These are phyloP conservation scores for Lucifuga dentata DNA, from an alignment of 2,113 vertebrate species.

Conservation along the genomic window DNA sequence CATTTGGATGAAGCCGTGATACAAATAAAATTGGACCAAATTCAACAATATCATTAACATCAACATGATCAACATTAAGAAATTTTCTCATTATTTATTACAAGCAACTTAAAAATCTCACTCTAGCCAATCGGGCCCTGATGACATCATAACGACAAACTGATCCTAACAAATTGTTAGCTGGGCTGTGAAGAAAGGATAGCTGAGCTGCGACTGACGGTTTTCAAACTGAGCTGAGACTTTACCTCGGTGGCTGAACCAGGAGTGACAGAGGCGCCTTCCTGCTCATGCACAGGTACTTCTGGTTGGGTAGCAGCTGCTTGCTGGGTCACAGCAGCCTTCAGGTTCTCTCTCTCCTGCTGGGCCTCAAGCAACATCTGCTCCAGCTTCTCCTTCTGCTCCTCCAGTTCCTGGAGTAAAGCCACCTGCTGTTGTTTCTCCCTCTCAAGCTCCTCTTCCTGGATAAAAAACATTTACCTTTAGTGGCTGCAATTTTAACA, in stretches of 20 bases:
- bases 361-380: conserved; percentile 80
- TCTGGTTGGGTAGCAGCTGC: conserved; percentile 5
- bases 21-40: no score
- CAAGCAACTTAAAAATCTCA: no score
- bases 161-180: no score
- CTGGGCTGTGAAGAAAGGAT: no score
- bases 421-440: conserved; percentile 88
- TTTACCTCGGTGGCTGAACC: conserved; percentile 11
- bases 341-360: conserved; percentile 75
- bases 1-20: no score
- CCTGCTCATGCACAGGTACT: conserved; percentile 19
- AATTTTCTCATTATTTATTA: no score
- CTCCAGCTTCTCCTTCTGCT: conserved; percentile 85
- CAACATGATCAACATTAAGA: no score
- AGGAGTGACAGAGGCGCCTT: not conserved
- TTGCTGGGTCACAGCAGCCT: conserved; percentile 44
- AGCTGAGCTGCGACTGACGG: not conserved
- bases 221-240: not conserved
- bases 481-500: not conserved
- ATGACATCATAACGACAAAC: no score
- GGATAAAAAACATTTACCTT: not conserved
- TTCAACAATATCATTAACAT: no score
- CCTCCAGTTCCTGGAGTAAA: conserved; percentile 88
- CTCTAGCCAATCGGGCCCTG: no score
- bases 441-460: conserved; percentile 87